Evolutionary conservation across 2,888 invertebrate genomes (phyloP).

Genomic region (Ennomos quercinarius): DNA sequence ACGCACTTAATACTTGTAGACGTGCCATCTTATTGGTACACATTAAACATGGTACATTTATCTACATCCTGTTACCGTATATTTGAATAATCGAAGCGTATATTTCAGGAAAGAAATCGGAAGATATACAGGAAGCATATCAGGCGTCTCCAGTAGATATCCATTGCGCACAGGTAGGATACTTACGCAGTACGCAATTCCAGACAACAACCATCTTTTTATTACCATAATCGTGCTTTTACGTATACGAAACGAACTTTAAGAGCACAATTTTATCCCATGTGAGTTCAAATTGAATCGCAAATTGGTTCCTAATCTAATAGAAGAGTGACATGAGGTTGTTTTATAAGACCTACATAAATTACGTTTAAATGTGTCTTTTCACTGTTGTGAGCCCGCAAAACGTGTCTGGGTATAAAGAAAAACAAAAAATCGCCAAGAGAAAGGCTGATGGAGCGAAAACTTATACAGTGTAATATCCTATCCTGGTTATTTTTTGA

Average conservation of each 20-base stretch:
- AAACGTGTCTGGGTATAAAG: constrained; percentile 18
- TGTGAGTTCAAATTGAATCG: constrained; percentile 18
- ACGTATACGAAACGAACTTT: constrained; percentile 19
- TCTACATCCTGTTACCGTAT: constrained; percentile 8
- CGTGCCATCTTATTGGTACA: background rate
- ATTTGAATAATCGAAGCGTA: constrained; percentile 28
- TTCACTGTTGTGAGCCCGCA: constrained; percentile 2
- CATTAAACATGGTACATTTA: background rate
- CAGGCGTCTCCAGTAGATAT: background rate
- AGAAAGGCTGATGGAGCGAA: no score
- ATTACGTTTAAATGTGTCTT: constrained; percentile 14
- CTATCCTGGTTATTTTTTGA: no score
- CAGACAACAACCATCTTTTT: constrained; percentile 10
- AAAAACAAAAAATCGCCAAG: background rate
- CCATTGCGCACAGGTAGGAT: background rate
- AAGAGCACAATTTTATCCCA: constrained; percentile 14
- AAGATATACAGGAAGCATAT: constrained; percentile 25
- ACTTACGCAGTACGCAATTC: background rate
- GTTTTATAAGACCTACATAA: constrained; percentile 17
- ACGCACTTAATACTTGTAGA: no score
- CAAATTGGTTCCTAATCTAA: constrained; percentile 27
- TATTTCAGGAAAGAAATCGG: constrained; percentile 27
- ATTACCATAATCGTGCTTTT: constrained; percentile 24
- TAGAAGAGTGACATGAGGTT: constrained; percentile 20
- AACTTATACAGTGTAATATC: no score